Conservation (phyloP, 2,888 invertebrate genomes). For the Iselma pallidipennis region DNA sequence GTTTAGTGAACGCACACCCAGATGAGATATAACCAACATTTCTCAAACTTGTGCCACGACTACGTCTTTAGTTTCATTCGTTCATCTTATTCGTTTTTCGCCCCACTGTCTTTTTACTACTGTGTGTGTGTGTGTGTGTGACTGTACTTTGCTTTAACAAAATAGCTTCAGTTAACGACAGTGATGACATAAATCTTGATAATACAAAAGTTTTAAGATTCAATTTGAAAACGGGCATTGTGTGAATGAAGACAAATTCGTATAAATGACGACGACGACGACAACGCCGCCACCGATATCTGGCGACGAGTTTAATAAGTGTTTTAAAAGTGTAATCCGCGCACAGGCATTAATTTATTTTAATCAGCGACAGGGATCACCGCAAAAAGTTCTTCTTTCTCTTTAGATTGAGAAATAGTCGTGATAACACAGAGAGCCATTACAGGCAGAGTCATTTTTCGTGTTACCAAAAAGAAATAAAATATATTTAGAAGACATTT, state of each 20-base stretch:
- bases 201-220: conserved; percentile 50
- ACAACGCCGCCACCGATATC: conserved; percentile 17
- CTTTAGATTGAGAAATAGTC: neutral
- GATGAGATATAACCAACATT: conserved; percentile 42
- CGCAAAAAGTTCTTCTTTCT: neutral
- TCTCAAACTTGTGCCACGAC: conserved; percentile 43
- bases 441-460: neutral
- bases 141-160: no score
- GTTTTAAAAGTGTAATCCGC: conserved; percentile 20
- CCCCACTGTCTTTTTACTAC: no score
- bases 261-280: conserved; percentile 27
- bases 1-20: conserved; percentile 21
- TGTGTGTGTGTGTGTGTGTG: no score
- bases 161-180: conserved; percentile 42
- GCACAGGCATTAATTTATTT: conserved; percentile 18
- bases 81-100: no score
- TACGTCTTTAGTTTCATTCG: no score
- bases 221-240: conserved; percentile 42
- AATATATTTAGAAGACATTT: neutral
- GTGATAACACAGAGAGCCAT: neutral
- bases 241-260: conserved; percentile 45
- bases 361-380: neutral
- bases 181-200: conserved; percentile 51
- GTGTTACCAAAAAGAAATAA: neutral
- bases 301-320: conserved; percentile 8